Conservation (phyloP, 2,888 invertebrate genomes). For the Hirtodrosophila confusa region DNA sequence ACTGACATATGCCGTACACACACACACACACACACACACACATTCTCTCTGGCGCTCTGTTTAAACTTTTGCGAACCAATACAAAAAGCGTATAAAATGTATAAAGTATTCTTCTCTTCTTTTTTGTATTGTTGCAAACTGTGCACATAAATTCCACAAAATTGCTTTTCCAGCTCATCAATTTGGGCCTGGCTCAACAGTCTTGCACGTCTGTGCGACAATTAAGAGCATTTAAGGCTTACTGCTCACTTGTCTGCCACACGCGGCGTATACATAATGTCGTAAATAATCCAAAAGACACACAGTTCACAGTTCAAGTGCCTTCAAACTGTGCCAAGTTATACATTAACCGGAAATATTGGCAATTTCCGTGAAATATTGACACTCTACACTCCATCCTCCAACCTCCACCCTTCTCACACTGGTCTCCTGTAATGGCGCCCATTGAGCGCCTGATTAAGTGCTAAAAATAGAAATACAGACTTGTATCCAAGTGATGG, state of each 20-base stretch:
- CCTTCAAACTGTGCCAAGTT: constrained; percentile 37
- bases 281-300: constrained; percentile 45
- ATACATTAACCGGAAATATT: constrained; percentile 74
- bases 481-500: constrained; percentile 60
- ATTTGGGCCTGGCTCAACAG: constrained; percentile 40
- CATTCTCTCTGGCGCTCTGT: constrained; percentile 7
- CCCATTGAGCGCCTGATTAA: constrained; percentile 69
- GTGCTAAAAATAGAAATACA: constrained; percentile 73
- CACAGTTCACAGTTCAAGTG: constrained; percentile 25
- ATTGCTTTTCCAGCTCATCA: constrained; percentile 69
- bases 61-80: constrained; percentile 30
- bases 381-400: constrained; percentile 16
- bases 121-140: not conserved
- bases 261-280: constrained; percentile 58
- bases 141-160: constrained; percentile 60
- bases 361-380: constrained; percentile 71
- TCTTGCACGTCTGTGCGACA: constrained; percentile 47
- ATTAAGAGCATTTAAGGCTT: constrained; percentile 57
- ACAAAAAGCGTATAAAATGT: not conserved
- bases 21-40: not conserved
- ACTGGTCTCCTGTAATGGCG: constrained; percentile 41
- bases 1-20: constrained; percentile 5
- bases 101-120: too few relatives aligned
- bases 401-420: not conserved
- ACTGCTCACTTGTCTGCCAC: constrained; percentile 10